Percentiles rank a stretch among this genome's conserved stretches.
phyloP scores from a whole-genome alignment of 2,888 invertebrate species.

The Lottia gigantea region DNA sequence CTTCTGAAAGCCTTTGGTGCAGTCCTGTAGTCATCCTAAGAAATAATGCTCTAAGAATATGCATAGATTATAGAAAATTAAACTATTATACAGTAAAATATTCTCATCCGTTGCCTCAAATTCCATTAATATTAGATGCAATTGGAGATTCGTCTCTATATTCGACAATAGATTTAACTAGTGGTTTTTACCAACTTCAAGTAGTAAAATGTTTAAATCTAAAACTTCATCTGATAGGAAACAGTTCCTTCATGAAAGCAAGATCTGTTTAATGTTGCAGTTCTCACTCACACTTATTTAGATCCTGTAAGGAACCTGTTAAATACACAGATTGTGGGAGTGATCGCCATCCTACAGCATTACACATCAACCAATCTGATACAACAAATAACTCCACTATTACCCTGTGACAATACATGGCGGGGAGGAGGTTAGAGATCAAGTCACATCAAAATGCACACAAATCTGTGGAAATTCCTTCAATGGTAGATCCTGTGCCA shows the following conservation, averaged over 20 bases:
- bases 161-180: too few species aligned
- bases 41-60: conserved; percentile 4
- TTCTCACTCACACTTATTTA: background rate
- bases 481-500: background rate
- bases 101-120: too few species aligned
- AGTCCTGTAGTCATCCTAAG: conserved; percentile 29
- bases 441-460: background rate
- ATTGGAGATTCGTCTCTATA: too few species aligned
- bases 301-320: background rate
- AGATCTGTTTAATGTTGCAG: too few species aligned
- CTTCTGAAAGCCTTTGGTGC: conserved; percentile 31
- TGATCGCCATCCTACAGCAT: conserved; percentile 1
- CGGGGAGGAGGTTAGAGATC: background rate
- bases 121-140: too few species aligned
- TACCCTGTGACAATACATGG: background rate
- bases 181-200: too few species aligned
- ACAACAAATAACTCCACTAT: background rate
- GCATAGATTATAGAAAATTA: too few species aligned
- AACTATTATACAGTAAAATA: too few species aligned
- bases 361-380: background rate
- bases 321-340: background rate
- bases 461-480: background rate
- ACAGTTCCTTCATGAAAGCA: too few species aligned
- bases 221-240: too few species aligned
- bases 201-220: too few species aligned